A percentile compares a stretch with the other conserved stretches of the same genome.
phyloP scores from a whole-genome alignment of 2,888 invertebrate species.

The Sminthurides aquaticus region DNA sequence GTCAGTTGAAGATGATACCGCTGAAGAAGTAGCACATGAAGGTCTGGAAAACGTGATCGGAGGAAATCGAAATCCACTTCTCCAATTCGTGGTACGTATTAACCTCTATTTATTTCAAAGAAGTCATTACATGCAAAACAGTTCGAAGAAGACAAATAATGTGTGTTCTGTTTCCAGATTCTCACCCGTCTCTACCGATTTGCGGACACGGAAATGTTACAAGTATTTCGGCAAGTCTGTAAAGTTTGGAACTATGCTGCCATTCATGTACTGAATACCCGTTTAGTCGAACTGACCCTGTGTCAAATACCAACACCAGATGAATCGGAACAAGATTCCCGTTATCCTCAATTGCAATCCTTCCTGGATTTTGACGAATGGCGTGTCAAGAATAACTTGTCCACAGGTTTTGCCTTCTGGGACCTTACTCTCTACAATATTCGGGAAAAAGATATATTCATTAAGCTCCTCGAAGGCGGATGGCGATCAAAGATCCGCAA shows the following conservation, averaged over 20 bases:
- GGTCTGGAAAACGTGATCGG: no score
- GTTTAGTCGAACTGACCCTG: background rate
- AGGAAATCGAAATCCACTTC: no score
- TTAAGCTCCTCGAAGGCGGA: background rate
- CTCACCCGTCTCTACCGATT: background rate
- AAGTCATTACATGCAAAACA: no score
- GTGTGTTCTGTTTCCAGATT: background rate
- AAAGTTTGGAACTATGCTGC: background rate
- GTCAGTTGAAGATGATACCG: no score
- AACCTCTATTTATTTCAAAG: no score
- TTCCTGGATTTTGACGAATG: background rate
- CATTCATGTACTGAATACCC: background rate
- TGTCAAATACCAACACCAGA: background rate
- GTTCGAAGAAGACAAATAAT: background rate
- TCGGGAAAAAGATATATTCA: background rate
- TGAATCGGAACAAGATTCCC: background rate
- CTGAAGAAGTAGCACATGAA: no score
- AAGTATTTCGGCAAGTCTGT: background rate
- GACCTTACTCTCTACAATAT: background rate
- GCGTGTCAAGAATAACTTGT: background rate
- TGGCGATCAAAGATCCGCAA: background rate
- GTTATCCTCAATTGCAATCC: background rate
- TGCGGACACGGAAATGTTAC: background rate
- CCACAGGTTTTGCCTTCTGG: background rate
- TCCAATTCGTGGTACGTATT: no score